Conservation (phyloP, 2,888 invertebrate genomes). For the Macaria liturata region DNA sequence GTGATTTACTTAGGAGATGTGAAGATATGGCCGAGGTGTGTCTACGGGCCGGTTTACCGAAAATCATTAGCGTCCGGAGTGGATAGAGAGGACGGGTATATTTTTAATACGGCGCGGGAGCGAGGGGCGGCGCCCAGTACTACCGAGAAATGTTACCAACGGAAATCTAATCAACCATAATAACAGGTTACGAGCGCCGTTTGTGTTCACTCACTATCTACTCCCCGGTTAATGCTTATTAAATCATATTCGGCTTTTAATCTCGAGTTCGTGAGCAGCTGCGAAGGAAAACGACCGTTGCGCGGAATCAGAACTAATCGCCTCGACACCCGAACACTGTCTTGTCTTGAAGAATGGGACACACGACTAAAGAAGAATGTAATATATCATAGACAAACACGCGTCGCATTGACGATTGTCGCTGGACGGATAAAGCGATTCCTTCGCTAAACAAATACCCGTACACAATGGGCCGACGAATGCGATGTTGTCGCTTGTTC, state of each 20-base stretch:
- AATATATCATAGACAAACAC: constrained; percentile 75
- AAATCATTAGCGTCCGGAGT: constrained; percentile 80
- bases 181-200: constrained; percentile 80
- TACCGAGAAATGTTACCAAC: constrained; percentile 83
- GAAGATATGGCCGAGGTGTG: constrained; percentile 73
- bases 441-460: constrained; percentile 68
- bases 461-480: constrained; percentile 61
- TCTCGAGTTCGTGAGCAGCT: constrained; percentile 64
- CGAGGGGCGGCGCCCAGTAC: constrained; percentile 80
- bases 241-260: constrained; percentile 76
- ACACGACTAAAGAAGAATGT: constrained; percentile 59
- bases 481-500: constrained; percentile 62
- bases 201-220: constrained; percentile 77
- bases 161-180: constrained; percentile 83
- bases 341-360: constrained; percentile 51
- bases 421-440: constrained; percentile 62
- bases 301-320: constrained; percentile 45
- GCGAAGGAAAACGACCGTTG: constrained; percentile 50
- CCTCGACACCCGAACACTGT: constrained; percentile 39
- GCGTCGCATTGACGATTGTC: constrained; percentile 54
- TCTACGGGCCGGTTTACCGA: constrained; percentile 79
- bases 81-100: constrained; percentile 78
- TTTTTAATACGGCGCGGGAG: constrained; percentile 80
- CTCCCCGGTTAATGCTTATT: constrained; percentile 77
- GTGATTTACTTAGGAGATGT: constrained; percentile 81